phyloP scores from a whole-genome alignment of 2,113 vertebrate species.

The Haliaeetus leucogaster region DNA sequence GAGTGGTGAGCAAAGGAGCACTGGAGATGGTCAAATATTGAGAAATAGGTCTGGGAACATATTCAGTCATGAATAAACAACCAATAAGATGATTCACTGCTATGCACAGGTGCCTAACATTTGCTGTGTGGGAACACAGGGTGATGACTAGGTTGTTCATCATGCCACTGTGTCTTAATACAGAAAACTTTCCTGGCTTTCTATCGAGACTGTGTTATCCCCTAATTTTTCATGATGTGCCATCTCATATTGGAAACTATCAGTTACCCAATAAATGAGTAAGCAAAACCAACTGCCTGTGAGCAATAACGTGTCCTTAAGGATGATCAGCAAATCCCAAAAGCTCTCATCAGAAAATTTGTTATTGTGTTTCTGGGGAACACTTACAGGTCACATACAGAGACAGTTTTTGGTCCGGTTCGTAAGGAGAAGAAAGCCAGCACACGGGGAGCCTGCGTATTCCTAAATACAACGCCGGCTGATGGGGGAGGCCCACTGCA shows the following conservation, averaged over 20 bases:
- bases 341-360: neutral
- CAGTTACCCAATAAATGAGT: constrained; percentile 8
- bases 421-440: neutral
- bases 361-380: neutral
- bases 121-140: constrained; percentile 48
- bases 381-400: rapidly evolving
- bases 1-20: neutral
- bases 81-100: constrained; percentile 37
- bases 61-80: constrained; percentile 27
- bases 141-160: constrained; percentile 43
- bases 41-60: neutral
- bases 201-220: neutral
- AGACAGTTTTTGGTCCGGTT: neutral
- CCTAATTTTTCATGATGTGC: constrained; percentile 5
- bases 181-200: constrained; percentile 4
- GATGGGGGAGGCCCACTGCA: neutral
- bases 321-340: neutral
- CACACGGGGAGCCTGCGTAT: rapidly evolving
- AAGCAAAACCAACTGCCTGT: neutral
- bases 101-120: constrained; percentile 49
- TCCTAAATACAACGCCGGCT: rapidly evolving
- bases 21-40: neutral
- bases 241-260: neutral
- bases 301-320: neutral
- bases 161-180: neutral